These are phyloP conservation scores for Orbicella faveolata DNA, from an alignment of 64 coral and sea anemone genomes.

Conservation along the genomic window DNA sequence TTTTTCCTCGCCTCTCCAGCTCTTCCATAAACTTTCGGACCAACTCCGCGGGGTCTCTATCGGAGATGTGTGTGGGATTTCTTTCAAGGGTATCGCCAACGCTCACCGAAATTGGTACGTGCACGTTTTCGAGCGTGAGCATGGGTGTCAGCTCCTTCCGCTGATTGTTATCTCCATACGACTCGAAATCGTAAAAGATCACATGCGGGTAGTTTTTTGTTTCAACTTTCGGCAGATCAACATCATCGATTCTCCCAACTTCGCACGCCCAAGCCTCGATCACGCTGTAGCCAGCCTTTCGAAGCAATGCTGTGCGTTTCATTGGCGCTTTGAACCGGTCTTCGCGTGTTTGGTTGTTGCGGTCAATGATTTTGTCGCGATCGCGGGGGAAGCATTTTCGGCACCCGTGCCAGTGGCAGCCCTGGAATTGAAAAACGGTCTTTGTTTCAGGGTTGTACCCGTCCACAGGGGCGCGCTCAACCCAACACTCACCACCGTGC, in stretches of 20 bases:
- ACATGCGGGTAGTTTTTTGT: slow-evolving; percentile 39
- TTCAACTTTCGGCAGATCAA: not conserved
- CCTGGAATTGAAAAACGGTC: slow-evolving; percentile 11
- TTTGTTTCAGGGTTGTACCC: not conserved
- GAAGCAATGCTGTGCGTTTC: not conserved
- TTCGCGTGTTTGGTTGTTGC: not conserved
- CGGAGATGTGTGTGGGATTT: slow-evolving; percentile 10
- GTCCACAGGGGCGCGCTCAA: too few relatives aligned
- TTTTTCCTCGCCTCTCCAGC: slow-evolving; percentile 2
- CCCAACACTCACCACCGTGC: too few relatives aligned
- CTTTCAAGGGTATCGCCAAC: slow-evolving; percentile 6
- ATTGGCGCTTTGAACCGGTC: too few relatives aligned
- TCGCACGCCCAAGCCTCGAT: slow-evolving; percentile 37
- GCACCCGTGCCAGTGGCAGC: not conserved
- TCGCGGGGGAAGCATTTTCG: too few relatives aligned
- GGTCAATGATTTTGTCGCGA: too few relatives aligned
- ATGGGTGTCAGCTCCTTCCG: not conserved
- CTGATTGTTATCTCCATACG: not conserved
- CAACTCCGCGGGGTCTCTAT: slow-evolving; percentile 22
- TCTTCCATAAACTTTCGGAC: slow-evolving; percentile 31
- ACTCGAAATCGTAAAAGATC: slow-evolving; percentile 47
- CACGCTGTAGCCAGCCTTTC: not conserved
- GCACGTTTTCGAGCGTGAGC: slow-evolving; percentile 16
- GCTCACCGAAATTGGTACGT: slow-evolving; percentile 22
- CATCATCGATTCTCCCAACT: not conserved